These are phyloP conservation scores for Leptoteleia sp. DNA, from an alignment of 1,140 invertebrate species.

Conservation along the genomic window DNA sequence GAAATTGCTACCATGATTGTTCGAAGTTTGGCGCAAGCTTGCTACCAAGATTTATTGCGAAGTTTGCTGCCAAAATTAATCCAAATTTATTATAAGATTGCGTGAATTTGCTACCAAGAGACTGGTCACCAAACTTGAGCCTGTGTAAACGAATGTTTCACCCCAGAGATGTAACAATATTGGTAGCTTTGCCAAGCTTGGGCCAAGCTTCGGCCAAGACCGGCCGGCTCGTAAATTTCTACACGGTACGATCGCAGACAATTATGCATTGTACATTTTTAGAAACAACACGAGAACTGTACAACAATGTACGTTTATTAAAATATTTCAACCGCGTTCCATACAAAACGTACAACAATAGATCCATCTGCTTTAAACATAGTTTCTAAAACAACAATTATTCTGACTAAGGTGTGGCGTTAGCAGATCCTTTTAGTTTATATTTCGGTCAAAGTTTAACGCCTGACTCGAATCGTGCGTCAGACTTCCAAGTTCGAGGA, in stretches of 20 bases:
- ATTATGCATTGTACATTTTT: conserved; percentile 7
- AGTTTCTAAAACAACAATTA: conserved; percentile 60
- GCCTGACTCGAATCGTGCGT: conserved; percentile 58
- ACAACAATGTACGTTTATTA: conserved; percentile 1
- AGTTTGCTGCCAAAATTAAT: too few relatives aligned
- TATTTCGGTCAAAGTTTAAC: conserved; percentile 61
- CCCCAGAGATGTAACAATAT: too few relatives aligned
- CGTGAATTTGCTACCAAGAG: too few relatives aligned
- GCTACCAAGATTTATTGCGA: too few relatives aligned
- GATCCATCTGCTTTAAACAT: conserved; percentile 40
- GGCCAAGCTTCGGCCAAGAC: too few relatives aligned
- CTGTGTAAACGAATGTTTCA: too few relatives aligned
- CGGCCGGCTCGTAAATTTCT: too few relatives aligned
- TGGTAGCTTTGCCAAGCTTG: too few relatives aligned
- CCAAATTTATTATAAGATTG: too few relatives aligned
- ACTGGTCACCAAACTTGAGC: too few relatives aligned
- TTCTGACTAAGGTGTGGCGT: conserved; percentile 30
- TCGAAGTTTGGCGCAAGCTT: too few relatives aligned
- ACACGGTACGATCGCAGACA: not conserved
- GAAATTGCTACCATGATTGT: too few relatives aligned
- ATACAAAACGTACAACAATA: conserved; percentile 34
- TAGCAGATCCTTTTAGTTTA: conserved; percentile 50
- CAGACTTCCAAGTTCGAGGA: conserved; percentile 57
- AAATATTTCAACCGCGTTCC: conserved; percentile 26
- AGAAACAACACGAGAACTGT: conserved; percentile 15